These are phyloP conservation scores for Diarsia dahlii DNA, from an alignment of 2,888 invertebrate species.

Conservation along the genomic window DNA sequence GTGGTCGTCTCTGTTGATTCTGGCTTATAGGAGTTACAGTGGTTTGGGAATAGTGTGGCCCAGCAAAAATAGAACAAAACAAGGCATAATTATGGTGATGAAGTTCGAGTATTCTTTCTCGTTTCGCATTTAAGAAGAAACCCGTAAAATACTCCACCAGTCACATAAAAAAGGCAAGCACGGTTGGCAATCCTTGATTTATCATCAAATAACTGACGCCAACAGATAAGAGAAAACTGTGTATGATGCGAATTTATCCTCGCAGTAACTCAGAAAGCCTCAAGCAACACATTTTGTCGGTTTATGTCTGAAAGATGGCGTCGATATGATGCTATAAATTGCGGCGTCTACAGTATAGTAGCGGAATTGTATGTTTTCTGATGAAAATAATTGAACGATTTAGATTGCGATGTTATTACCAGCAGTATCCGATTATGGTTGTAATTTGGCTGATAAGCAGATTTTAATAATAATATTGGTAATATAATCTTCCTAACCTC, in stretches of 20 bases:
- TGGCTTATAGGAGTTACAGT: no score
- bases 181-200: conserved; percentile 7
- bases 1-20: no score
- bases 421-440: neutral
- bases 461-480: neutral
- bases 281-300: conserved; percentile 40
- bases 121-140: neutral
- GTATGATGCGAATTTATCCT: conserved; percentile 9
- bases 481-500: neutral
- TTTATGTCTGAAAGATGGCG: conserved; percentile 49
- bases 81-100: no score
- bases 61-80: no score
- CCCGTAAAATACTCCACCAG: conserved; percentile 1
- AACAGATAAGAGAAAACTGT: conserved; percentile 33
- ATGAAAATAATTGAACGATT: conserved; percentile 29
- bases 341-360: neutral
- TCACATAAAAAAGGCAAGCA: conserved; percentile 14
- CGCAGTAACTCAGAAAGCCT: conserved; percentile 29
- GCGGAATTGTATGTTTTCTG: conserved; percentile 32
- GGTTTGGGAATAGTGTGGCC: no score
- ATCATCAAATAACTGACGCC: conserved; percentile 3
- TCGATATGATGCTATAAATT: conserved; percentile 40
- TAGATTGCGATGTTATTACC: conserved; percentile 1
- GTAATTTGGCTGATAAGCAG: neutral
- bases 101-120: neutral